Base-by-base conservation (phyloP, 2,797 vertebrate species). In the Macrochelys suwanniensis region DNA sequence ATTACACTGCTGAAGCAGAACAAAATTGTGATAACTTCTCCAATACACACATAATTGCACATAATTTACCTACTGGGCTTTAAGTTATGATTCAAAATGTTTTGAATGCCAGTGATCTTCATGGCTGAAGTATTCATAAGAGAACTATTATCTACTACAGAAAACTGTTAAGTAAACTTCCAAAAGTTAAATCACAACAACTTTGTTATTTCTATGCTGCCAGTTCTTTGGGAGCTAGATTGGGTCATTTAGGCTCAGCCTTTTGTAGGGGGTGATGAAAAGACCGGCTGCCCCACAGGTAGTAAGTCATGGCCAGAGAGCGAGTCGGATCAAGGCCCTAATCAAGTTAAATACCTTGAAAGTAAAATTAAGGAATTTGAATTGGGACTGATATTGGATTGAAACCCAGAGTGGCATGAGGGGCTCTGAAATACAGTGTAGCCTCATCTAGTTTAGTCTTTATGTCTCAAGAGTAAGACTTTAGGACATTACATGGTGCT, bases 1-100 rank as follows among this genome's bases (percentile, higher is more conserved):
- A 68, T 92, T 80, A 85, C 8, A 3, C 56, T 92, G 61, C n/a
- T 86, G 94, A 92, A 95, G 28, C 11, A 87, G 59, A 37, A 87
- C 7, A 74, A 91, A 92, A 80, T 89, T 59, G 25, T 42, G 16
- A 79, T 56, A 96, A 92, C 3, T 71, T 31, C 84, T 90, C 71
- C 84, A 89, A 81, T 59, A 81, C 42, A 71, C 17, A 12, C 31
- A 68, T 79, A 95, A 88, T 26, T 80, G 53, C 47, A 89, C 37
- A 45, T 11, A 81, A 94, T 94, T 95, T 95, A 85, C 17, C 57
- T 93, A 50, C 6, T 4, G 57, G n/a, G 4, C 31, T 96, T 94
- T 93, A 74, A 45, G n/a, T 92, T 93, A n/a, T 21, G 4, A 95
- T 90, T 96, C 23, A 84, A 87, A 89, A 85, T 82, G 37, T 47